Conservation (phyloP, 2,888 invertebrate genomes). For the Tenthredo distinguenda region DNA sequence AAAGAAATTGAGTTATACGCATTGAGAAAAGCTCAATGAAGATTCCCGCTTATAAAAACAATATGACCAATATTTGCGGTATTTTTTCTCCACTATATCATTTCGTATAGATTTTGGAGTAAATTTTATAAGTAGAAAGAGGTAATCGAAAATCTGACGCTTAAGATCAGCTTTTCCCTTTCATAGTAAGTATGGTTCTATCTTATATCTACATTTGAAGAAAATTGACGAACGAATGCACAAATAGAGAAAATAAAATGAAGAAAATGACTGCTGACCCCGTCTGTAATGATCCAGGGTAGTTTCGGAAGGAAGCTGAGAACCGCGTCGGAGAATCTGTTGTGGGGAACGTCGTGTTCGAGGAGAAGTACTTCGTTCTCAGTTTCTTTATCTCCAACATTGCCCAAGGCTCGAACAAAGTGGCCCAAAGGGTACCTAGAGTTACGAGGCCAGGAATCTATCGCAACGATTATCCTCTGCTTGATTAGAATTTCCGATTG, state of each 20-base stretch:
- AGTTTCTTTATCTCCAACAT: conserved; percentile 95
- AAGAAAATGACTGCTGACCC: conserved; percentile 79
- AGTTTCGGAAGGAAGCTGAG: conserved; percentile 93
- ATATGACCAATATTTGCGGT: neutral
- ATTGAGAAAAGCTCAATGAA: conserved; percentile 40
- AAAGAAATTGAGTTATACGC: conserved; percentile 52
- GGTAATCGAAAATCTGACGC: neutral
- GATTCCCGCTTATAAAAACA: neutral
- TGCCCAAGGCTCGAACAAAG: conserved; percentile 95
- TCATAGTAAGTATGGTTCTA: neutral
- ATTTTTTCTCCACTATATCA: neutral
- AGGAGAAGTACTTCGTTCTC: conserved; percentile 98
- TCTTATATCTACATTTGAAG: neutral
- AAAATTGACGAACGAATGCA: conserved; percentile 12
- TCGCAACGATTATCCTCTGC: conserved; percentile 95
- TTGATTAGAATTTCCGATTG: conserved; percentile 90
- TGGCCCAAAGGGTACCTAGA: conserved; percentile 97
- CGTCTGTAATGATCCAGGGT: conserved; percentile 93
- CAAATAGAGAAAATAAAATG: conserved; percentile 19
- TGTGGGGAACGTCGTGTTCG: conserved; percentile 98
- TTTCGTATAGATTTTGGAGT: neutral
- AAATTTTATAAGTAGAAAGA: neutral
- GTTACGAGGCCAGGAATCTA: conserved; percentile 97
- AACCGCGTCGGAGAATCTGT: conserved; percentile 96
- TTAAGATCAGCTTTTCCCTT: neutral